A percentile compares a stretch with the other conserved stretches of the same genome.
Evolutionary conservation across 2,888 invertebrate genomes (phyloP).

Genomic region (Platycheirus rosarum): DNA sequence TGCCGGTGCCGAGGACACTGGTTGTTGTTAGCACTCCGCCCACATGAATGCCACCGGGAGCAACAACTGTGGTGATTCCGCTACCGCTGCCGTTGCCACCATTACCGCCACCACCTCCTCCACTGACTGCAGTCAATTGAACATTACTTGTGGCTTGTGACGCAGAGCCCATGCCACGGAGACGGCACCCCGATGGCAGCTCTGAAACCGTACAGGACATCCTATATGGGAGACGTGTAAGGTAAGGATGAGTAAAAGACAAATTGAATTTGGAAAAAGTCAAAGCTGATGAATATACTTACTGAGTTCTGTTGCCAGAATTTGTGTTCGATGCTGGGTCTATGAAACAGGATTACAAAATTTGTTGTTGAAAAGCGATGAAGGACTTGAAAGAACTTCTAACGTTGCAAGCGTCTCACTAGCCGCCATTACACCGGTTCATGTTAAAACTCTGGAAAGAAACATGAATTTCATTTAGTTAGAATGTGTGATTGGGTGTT

Average conservation of each 20-base stretch:
- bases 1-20: constrained; percentile 76
- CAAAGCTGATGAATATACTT: constrained; percentile 29
- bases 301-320: constrained; percentile 74
- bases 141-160: constrained; percentile 79
- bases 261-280: constrained; percentile 39
- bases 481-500: too few relatives aligned
- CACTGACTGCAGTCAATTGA: constrained; percentile 77
- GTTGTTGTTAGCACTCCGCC: constrained; percentile 77
- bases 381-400: constrained; percentile 62
- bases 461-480: constrained; percentile 2
- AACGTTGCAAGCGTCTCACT: constrained; percentile 46
- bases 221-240: constrained; percentile 76
- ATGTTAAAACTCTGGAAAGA: constrained; percentile 65
- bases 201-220: constrained; percentile 86
- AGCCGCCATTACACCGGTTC: constrained; percentile 71
- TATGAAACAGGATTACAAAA: constrained; percentile 63
- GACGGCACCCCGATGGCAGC: constrained; percentile 82
- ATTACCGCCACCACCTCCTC: constrained; percentile 75
- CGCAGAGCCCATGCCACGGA: constrained; percentile 82
- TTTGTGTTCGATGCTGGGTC: constrained; percentile 67
- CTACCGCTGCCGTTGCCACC: constrained; percentile 78
- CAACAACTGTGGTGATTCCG: constrained; percentile 75
- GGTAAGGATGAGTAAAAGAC: constrained; percentile 29
- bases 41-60: constrained; percentile 77
- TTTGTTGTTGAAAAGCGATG: constrained; percentile 40